Percentiles rank a stretch among this genome's conserved stretches.
phyloP scores from a whole-genome alignment of 2,888 invertebrate species.

The Myathropa florea region DNA sequence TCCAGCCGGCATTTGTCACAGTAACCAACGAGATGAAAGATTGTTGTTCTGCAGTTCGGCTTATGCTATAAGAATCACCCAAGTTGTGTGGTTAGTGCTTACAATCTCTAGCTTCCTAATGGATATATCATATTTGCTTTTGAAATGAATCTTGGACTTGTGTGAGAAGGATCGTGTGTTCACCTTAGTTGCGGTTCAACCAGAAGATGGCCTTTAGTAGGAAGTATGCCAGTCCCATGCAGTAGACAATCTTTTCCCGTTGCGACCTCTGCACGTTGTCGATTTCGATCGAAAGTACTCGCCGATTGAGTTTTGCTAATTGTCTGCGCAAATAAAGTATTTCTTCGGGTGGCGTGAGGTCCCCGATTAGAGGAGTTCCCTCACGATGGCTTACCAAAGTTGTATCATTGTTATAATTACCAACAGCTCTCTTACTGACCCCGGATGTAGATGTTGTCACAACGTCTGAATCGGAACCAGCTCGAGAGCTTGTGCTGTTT shows the following conservation, averaged over 20 bases:
- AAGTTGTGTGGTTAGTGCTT: constrained; percentile 33
- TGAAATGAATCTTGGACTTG: not conserved
- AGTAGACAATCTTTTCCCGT: constrained; percentile 92
- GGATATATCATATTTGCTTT: not conserved
- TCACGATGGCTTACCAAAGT: constrained; percentile 82
- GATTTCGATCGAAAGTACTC: constrained; percentile 92
- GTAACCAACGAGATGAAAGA: not conserved
- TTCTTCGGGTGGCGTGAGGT: constrained; percentile 89
- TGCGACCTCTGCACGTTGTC: constrained; percentile 92
- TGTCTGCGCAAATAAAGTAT: constrained; percentile 91
- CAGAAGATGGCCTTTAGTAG: constrained; percentile 92
- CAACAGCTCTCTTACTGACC: constrained; percentile 75
- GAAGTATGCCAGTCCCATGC: constrained; percentile 92
- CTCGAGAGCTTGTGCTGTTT: constrained; percentile 76
- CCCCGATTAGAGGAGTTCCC: constrained; percentile 86
- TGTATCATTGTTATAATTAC: constrained; percentile 75
- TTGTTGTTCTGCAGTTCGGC: not conserved
- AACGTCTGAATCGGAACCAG: constrained; percentile 79
- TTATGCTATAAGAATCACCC: not conserved
- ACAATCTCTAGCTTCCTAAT: constrained; percentile 12
- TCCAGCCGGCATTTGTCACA: not conserved
- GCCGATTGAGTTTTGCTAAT: constrained; percentile 91
- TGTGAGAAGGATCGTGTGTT: not conserved
- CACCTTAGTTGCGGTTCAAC: constrained; percentile 85
- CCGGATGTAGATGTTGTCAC: constrained; percentile 71